Evolutionary conservation across 2,888 invertebrate genomes (phyloP).

Genomic region (Magallana nippona): DNA sequence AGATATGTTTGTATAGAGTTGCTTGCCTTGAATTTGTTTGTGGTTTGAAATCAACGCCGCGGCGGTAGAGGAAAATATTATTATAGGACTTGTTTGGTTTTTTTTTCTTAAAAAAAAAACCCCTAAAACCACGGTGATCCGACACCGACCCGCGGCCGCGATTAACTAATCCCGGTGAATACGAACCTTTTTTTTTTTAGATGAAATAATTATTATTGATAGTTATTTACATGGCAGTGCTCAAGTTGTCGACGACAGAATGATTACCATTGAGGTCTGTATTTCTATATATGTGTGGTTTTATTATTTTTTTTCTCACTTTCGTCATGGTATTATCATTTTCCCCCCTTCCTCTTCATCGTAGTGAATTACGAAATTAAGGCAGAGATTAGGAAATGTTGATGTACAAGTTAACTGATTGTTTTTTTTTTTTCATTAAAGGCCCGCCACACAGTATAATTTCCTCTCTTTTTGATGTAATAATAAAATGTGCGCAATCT

Average conservation of each 20-base stretch:
- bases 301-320: not conserved
- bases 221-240: constrained; percentile 36
- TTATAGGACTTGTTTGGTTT: not conserved
- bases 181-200: constrained; percentile 34
- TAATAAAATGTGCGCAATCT: no score
- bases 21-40: constrained; percentile 31
- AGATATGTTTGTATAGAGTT: not conserved
- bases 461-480: no score
- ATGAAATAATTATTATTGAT: constrained; percentile 43
- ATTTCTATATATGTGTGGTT: not conserved
- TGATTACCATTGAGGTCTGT: constrained; percentile 14
- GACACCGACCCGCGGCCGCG: not conserved
- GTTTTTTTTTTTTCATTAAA: no score
- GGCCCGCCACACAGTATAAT: no score
- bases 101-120: no score
- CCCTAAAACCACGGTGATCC: constrained; percentile 7
- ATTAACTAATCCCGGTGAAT: constrained; percentile 40
- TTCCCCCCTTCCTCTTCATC: not conserved
- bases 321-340: not conserved
- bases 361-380: not conserved
- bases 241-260: constrained; percentile 37
- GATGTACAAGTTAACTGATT: no score
- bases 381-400: no score
- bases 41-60: constrained; percentile 17
- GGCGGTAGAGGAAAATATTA: not conserved